phyloP scores from a whole-genome alignment of 2,888 invertebrate genomes.

The Pandemis cinnamomeana region DNA sequence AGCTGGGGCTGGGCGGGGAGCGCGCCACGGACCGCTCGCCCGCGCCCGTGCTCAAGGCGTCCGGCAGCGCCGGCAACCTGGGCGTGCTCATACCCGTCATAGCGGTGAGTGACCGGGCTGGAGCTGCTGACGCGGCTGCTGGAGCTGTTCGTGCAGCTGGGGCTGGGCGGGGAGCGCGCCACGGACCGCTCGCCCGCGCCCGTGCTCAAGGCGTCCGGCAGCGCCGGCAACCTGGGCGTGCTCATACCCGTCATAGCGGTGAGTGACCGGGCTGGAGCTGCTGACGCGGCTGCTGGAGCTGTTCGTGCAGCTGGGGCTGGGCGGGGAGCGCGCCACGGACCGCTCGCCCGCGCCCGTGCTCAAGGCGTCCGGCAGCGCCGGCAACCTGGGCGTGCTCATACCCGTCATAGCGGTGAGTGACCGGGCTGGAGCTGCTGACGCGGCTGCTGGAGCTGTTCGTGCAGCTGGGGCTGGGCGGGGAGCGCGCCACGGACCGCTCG shows the following conservation, averaged over 20 bases:
- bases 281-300: slow-evolving; percentile 95
- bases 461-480: slow-evolving; percentile 98
- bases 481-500: slow-evolving; percentile 96
- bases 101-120: slow-evolving; percentile 89
- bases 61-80: slow-evolving; percentile 98
- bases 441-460: slow-evolving; percentile 98
- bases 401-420: slow-evolving; percentile 95
- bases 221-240: slow-evolving; percentile 98
- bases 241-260: slow-evolving; percentile 99
- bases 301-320: slow-evolving; percentile 98
- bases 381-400: slow-evolving; percentile 98
- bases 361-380: slow-evolving; percentile 97
- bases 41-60: slow-evolving; percentile 89
- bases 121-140: slow-evolving; percentile 95
- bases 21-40: slow-evolving; percentile 96
- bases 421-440: slow-evolving; percentile 92
- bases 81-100: slow-evolving; percentile 99
- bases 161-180: slow-evolving; percentile 97
- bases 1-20: slow-evolving; percentile 98
- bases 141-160: slow-evolving; percentile 98
- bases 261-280: slow-evolving; percentile 88
- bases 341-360: slow-evolving; percentile 89
- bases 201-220: slow-evolving; percentile 94
- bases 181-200: slow-evolving; percentile 93
- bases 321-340: slow-evolving; percentile 97